Conservation (phyloP, 1,140 invertebrate genomes). For the Scylla paramamosain region DNA sequence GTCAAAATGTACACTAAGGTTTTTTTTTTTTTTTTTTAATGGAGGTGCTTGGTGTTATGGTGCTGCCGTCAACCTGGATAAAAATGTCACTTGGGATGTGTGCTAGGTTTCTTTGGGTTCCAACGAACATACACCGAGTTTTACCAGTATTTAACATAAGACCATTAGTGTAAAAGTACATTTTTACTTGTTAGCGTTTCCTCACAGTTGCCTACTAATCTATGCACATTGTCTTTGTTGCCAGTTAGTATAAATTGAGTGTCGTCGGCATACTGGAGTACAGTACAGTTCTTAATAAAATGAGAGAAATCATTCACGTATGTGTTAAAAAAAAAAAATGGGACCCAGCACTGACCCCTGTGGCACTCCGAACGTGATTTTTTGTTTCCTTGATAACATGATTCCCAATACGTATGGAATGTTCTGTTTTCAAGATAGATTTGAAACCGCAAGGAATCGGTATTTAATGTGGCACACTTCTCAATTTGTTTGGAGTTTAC, state of each 20-base stretch:
- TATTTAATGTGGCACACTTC: too few relatives aligned
- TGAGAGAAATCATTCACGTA: too few relatives aligned
- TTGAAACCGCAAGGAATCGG: too few relatives aligned
- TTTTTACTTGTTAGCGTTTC: background rate
- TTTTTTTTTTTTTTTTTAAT: too few relatives aligned
- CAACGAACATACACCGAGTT: constrained; percentile 6
- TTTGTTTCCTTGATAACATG: too few relatives aligned
- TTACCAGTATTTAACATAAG: background rate
- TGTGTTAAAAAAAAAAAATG: too few relatives aligned
- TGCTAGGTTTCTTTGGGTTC: background rate
- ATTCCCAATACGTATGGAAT: too few relatives aligned
- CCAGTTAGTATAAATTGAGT: background rate
- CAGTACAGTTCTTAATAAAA: background rate
- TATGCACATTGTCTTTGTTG: background rate
- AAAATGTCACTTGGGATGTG: background rate
- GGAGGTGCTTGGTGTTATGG: background rate
- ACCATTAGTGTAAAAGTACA: constrained; percentile 22
- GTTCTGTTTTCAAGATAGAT: too few relatives aligned
- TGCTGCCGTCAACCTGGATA: constrained; percentile 10
- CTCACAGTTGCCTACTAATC: background rate
- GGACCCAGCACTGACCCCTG: too few relatives aligned
- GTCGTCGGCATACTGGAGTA: background rate
- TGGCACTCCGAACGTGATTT: too few relatives aligned
- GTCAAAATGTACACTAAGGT: background rate
- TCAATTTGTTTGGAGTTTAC: too few relatives aligned